Conservation (phyloP, 2,113 vertebrate genomes). For the Malurus melanocephalus region DNA sequence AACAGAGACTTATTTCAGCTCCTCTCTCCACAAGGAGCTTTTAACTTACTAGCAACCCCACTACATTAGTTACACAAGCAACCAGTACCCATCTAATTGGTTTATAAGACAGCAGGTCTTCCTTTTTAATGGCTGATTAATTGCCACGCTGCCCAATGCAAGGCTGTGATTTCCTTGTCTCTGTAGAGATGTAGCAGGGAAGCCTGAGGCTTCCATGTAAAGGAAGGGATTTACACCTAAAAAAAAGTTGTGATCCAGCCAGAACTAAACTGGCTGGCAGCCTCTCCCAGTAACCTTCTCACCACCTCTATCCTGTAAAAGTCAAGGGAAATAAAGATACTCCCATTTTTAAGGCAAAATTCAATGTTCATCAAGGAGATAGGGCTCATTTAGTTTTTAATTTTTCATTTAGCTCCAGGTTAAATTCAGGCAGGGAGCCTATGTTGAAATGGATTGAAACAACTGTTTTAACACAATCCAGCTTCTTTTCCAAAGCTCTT, state of each 20-base stretch:
- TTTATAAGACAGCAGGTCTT: slow-evolving; percentile 54
- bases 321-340: not conserved
- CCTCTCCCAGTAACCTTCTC: not conserved
- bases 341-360: not conserved
- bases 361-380: not conserved
- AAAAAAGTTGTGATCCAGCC: not conserved
- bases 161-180: not conserved
- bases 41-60: slow-evolving; percentile 40
- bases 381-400: slow-evolving; percentile 20
- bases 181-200: not conserved
- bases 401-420: slow-evolving; percentile 49
- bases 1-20: slow-evolving; percentile 8
- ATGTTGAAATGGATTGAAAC: slow-evolving; percentile 46
- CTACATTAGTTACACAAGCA: slow-evolving; percentile 45
- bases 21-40: not conserved
- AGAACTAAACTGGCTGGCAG: not conserved
- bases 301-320: not conserved
- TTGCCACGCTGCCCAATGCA: slow-evolving; percentile 15
- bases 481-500: not conserved
- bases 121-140: slow-evolving; percentile 55
- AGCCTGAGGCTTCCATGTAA: not conserved
- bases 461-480: slow-evolving; percentile 35
- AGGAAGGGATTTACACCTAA: not conserved
- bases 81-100: slow-evolving; percentile 43
- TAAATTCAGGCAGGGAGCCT: slow-evolving; percentile 35